Conservation (phyloP, 2,113 vertebrate species). For the Alces alces region DNA sequence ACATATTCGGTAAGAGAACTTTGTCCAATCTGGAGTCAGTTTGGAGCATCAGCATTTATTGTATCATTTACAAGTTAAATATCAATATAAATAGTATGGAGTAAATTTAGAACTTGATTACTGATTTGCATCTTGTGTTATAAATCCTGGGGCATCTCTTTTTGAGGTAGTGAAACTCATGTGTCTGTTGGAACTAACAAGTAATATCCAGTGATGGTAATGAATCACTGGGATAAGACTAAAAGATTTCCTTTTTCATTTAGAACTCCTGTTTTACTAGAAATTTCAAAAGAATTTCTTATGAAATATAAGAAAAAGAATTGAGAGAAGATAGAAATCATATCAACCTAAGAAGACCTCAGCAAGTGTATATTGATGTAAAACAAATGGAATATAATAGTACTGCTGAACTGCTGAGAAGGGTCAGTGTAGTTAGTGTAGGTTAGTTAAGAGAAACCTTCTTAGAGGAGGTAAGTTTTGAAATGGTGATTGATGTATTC, state of each 20-base stretch:
- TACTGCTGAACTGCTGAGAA: not conserved
- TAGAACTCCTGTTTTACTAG: constrained; percentile 26
- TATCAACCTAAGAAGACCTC: not conserved
- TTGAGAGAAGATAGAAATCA: constrained; percentile 29
- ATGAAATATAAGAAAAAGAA: constrained; percentile 14
- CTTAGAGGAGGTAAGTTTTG: not conserved
- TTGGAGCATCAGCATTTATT: constrained; percentile 6
- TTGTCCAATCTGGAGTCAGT: not conserved
- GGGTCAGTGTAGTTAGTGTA: not conserved
- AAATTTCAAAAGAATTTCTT: constrained; percentile 28
- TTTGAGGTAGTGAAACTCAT: constrained; percentile 20
- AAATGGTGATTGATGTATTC: not conserved
- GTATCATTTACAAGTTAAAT: not conserved
- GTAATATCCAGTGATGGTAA: not conserved
- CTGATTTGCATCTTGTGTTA: constrained; percentile 1
- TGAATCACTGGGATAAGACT: not conserved
- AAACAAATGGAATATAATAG: not conserved
- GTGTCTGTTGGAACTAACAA: not conserved
- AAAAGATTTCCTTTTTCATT: constrained; percentile 24
- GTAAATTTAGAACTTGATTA: constrained; percentile 37
- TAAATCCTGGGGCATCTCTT: not conserved
- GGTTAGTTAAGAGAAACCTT: not conserved
- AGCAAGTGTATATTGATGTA: not conserved
- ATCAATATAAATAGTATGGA: not conserved
- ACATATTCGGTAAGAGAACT: not conserved